Evolutionary conservation across 2,888 invertebrate species (phyloP), one percentile per base, ranked within the genome.

Genomic region (Philhelius pedissequus): DNA sequence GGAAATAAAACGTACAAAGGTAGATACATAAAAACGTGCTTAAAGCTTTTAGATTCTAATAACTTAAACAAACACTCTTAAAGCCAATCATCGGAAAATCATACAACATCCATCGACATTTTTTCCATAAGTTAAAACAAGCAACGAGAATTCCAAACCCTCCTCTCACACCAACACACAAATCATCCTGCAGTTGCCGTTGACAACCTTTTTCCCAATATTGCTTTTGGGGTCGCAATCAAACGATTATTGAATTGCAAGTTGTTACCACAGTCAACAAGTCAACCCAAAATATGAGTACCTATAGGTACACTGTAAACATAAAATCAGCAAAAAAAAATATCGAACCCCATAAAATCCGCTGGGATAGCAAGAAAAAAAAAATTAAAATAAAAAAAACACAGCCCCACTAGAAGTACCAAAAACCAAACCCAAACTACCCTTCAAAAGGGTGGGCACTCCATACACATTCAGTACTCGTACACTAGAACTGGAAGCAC

Each of bases 171-270:
- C 82, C 30, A 32, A 62, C n/a, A 43, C 75, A 80, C 79, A 84
- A 84, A 84, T 84, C 84, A 84, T 80, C 43, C 71, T 52, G 30
- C 84, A 84, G 79, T 79, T 84, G 84, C 84, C 62, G 84, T 60
- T 84, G 84, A 84, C 79, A 84, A 80, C 80, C 80, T 80, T 68
- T 58, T 76, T 84, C 76, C 80, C 79, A 84, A 84, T 76, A 84
- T 80, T 84, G 79, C 79, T 76, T 80, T 80, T 84, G 84, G 84
- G 84, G 84, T 84, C 80, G 84, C 84, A 80, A 84, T 84, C 79
- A 84, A 84, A 84, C 79, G 84, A 80, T 84, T 84, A 84, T 84
- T 84, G 84, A 84, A 84, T 84, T 84, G 84, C 84, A 80, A 84
- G 84, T 84, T 84, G 84, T 84, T 84, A 84, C 84, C 84, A 56